Conservation (phyloP, 2,797 vertebrate genomes). For the Enoplosus armatus region DNA sequence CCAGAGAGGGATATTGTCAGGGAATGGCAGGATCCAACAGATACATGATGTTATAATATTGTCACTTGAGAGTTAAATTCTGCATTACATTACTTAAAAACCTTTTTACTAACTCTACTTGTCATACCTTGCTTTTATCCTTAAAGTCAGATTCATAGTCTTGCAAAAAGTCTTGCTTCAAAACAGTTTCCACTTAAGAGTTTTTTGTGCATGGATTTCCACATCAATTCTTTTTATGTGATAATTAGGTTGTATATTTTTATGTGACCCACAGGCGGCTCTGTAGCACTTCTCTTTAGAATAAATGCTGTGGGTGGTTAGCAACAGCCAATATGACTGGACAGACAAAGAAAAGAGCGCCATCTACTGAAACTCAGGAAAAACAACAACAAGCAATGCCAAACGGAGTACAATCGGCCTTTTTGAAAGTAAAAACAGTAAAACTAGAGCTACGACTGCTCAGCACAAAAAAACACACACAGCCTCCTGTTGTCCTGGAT, state of each 20-base stretch:
- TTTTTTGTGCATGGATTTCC: background rate
- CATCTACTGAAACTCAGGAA: constrained; percentile 1
- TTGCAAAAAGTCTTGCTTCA: too few relatives aligned
- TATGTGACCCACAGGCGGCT: background rate
- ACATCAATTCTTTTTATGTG: background rate
- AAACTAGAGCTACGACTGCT: background rate
- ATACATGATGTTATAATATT: too few relatives aligned
- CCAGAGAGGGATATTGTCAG: too few relatives aligned
- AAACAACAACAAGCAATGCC: too few relatives aligned
- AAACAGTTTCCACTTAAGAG: too few relatives aligned
- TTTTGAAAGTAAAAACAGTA: background rate
- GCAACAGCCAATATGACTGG: background rate
- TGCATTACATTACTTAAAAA: too few relatives aligned
- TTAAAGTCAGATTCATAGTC: too few relatives aligned
- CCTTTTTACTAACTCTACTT: too few relatives aligned
- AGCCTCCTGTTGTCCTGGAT: constrained; percentile 4
- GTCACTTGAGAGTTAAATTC: too few relatives aligned
- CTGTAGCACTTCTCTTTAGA: background rate
- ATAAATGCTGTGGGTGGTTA: background rate
- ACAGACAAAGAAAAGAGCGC: background rate
- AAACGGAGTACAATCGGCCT: background rate
- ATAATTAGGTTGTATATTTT: constrained; percentile 1
- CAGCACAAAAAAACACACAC: background rate
- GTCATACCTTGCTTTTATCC: too few relatives aligned
- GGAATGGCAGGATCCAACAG: too few relatives aligned